Conservation (phyloP, 2,888 invertebrate genomes). For the Sphaerophoria rueppellii region DNA sequence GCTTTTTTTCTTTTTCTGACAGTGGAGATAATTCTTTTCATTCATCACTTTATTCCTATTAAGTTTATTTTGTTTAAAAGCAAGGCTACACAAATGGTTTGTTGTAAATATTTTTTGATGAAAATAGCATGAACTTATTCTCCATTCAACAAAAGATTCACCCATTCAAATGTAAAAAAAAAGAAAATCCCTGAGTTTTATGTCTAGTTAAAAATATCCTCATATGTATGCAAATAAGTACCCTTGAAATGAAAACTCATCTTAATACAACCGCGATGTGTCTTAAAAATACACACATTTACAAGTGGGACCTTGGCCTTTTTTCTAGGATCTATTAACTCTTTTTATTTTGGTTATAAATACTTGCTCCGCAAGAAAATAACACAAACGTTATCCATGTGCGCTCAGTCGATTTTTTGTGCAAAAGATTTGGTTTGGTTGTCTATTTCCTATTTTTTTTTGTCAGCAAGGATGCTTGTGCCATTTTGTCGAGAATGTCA, state of each 20-base stretch:
- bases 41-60: no score
- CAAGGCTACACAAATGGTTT: no score
- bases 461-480: background rate
- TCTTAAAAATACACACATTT: no score
- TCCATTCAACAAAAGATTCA: no score
- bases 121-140: no score
- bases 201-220: no score
- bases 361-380: background rate
- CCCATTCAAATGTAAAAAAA: no score
- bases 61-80: no score
- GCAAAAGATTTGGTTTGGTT: slow-evolving; percentile 6
- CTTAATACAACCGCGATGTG: slow-evolving; percentile 11
- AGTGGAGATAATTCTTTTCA: no score
- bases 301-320: slow-evolving; percentile 26
- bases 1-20: no score
- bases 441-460: background rate
- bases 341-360: slow-evolving; percentile 1
- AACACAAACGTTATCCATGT: slow-evolving; percentile 6
- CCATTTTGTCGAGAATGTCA: slow-evolving; percentile 29
- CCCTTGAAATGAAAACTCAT: slow-evolving; percentile 11
- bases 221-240: background rate
- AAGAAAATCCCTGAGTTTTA: no score
- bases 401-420: slow-evolving; percentile 2
- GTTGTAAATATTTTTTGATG: no score
- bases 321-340: background rate